A percentile compares a stretch with the other conserved stretches of the same genome.
These are phyloP conservation scores for Cyphomyrus plagiostoma DNA, from an alignment of 2,113 vertebrate genomes.

Conservation along the genomic window DNA sequence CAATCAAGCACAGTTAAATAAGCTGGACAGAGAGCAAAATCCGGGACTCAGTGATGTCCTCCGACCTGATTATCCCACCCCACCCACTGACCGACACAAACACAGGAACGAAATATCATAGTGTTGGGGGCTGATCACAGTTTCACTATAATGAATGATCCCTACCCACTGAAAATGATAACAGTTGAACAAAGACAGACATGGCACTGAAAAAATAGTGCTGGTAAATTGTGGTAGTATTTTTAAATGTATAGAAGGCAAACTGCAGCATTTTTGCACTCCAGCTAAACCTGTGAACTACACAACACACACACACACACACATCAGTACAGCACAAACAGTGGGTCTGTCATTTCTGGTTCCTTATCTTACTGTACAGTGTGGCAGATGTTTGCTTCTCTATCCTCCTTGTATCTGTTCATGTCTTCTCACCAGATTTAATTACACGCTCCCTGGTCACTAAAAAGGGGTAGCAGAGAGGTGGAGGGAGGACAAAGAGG, in stretches of 20 bases:
- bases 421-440: slow-evolving; percentile 30
- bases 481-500: neutral
- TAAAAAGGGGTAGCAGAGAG: neutral
- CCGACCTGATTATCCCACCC: neutral
- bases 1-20: neutral
- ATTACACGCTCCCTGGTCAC: slow-evolving; percentile 31
- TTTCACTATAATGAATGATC: neutral
- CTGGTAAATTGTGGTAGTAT: neutral
- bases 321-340: slow-evolving; percentile 40
- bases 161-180: neutral
- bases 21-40: neutral
- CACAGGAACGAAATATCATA: neutral
- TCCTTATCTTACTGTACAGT: slow-evolving; percentile 43
- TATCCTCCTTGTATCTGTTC: slow-evolving; percentile 33
- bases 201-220: neutral
- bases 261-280: neutral
- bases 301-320: neutral
- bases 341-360: slow-evolving; percentile 45
- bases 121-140: neutral
- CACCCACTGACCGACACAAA: neutral
- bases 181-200: neutral
- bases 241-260: neutral
- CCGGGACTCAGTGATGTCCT: neutral
- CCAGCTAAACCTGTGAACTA: slow-evolving; percentile 17
- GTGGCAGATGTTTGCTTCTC: slow-evolving; percentile 4